These are phyloP conservation scores for Limnephilus lunatus DNA, from an alignment of 2,888 invertebrate species.

Conservation along the genomic window DNA sequence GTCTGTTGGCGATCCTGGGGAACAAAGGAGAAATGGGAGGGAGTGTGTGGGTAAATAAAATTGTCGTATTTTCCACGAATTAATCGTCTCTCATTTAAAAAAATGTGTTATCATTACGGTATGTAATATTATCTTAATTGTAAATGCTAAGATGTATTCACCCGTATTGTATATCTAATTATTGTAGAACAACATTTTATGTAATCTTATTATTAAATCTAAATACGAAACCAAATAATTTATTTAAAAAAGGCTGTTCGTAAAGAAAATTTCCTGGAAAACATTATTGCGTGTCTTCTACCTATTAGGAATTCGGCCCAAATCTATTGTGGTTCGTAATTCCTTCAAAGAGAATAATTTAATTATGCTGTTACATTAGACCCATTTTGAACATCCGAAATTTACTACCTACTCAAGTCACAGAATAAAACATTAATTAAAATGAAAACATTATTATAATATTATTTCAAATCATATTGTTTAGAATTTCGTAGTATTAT, in stretches of 20 bases:
- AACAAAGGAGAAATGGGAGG: too few species aligned
- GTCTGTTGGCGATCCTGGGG: too few species aligned
- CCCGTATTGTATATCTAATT: neutral
- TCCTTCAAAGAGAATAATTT: neutral
- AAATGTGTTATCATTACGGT: too few species aligned
- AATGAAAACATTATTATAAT: neutral
- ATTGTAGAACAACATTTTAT: neutral
- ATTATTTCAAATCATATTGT: too few species aligned
- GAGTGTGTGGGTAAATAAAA: too few species aligned
- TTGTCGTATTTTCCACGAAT: too few species aligned
- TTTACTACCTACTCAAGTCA: neutral
- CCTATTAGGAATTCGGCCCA: neutral
- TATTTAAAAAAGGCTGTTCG: neutral
- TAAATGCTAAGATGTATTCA: too few species aligned
- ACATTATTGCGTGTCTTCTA: neutral
- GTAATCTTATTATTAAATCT: neutral
- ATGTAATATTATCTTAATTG: too few species aligned
- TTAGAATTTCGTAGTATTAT: too few species aligned
- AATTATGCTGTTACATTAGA: neutral
- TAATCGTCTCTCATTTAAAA: too few species aligned
- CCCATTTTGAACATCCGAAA: neutral
- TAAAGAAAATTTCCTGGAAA: neutral
- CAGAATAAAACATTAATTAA: neutral
- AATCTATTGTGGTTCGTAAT: neutral
- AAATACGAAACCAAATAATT: neutral